Evolutionary conservation across 1,140 invertebrate genomes (phyloP).

Genomic region (Drosophila mauritiana): DNA sequence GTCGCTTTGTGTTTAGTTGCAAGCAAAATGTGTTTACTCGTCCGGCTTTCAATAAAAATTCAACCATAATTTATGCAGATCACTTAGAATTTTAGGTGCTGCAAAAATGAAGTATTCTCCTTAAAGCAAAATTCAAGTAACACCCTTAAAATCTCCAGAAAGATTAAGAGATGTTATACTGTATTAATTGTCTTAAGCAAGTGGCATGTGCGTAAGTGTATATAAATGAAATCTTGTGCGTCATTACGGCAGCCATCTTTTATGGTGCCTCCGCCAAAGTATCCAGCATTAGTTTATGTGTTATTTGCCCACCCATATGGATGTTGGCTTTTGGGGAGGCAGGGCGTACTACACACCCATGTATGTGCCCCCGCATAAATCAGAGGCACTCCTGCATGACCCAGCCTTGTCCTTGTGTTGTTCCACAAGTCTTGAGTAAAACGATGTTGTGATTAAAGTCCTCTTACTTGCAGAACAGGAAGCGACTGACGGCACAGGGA

Average conservation of each 20-base stretch:
- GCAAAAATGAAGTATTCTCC: neutral
- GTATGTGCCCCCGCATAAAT: slow-evolving; percentile 35
- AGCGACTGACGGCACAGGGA: neutral
- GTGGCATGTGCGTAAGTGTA: slow-evolving; percentile 11
- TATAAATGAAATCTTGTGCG: slow-evolving; percentile 30
- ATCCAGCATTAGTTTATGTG: slow-evolving; percentile 40
- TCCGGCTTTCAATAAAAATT: no score
- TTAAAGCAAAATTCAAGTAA: no score
- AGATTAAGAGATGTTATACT: neutral
- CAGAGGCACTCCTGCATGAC: slow-evolving; percentile 22
- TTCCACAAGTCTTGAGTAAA: slow-evolving; percentile 3
- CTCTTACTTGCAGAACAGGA: slow-evolving; percentile 23
- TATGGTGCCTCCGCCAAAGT: slow-evolving; percentile 22
- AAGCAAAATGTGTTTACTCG: no score
- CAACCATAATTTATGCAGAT: no score
- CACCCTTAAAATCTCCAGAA: neutral
- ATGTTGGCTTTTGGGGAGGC: slow-evolving; percentile 15
- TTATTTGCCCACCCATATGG: slow-evolving; percentile 4
- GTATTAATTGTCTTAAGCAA: slow-evolving; percentile 1
- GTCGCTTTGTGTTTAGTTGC: no score
- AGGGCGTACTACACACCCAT: neutral
- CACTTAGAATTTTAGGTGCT: neutral
- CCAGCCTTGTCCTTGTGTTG: neutral
- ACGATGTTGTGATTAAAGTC: slow-evolving; percentile 34
- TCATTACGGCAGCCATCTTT: slow-evolving; percentile 34